These are phyloP conservation scores for Passer montanus DNA, from an alignment of 2,113 vertebrate species.

Conservation along the genomic window DNA sequence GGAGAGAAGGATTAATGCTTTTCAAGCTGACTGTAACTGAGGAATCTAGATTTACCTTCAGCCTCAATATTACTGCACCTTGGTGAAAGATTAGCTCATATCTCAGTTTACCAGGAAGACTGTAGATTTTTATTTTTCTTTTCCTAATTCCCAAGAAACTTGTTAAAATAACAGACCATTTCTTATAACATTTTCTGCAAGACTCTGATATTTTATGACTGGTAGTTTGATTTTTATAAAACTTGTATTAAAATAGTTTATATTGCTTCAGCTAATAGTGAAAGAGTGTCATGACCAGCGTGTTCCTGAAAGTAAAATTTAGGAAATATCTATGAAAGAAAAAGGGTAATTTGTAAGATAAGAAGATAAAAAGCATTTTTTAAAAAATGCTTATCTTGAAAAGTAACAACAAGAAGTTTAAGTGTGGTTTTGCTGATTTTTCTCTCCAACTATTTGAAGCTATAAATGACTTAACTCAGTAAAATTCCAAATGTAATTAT, in stretches of 20 bases:
- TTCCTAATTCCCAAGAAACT: conserved; percentile 5
- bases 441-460: conserved; percentile 94
- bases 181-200: conserved; percentile 56
- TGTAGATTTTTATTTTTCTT: neutral
- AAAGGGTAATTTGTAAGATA: conserved; percentile 73
- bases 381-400: conserved; percentile 67
- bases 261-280: conserved; percentile 33
- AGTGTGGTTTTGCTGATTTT: conserved; percentile 85
- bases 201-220: conserved; percentile 59
- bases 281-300: conserved; percentile 37
- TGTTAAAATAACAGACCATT: conserved; percentile 48
- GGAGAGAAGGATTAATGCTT: neutral
- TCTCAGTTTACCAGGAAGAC: conserved; percentile 43
- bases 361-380: conserved; percentile 72
- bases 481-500: conserved; percentile 99
- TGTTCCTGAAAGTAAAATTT: conserved; percentile 72
- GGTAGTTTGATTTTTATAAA: conserved; percentile 55
- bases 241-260: conserved; percentile 48
- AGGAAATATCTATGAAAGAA: conserved; percentile 63
- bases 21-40: neutral
- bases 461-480: conserved; percentile 99
- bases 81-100: conserved; percentile 19
- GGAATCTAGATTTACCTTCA: conserved; percentile 16
- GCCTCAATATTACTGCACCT: neutral
- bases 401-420: conserved; percentile 83